phyloP scores from a whole-genome alignment of 2,113 vertebrate species.

The Burhinus bistriatus region DNA sequence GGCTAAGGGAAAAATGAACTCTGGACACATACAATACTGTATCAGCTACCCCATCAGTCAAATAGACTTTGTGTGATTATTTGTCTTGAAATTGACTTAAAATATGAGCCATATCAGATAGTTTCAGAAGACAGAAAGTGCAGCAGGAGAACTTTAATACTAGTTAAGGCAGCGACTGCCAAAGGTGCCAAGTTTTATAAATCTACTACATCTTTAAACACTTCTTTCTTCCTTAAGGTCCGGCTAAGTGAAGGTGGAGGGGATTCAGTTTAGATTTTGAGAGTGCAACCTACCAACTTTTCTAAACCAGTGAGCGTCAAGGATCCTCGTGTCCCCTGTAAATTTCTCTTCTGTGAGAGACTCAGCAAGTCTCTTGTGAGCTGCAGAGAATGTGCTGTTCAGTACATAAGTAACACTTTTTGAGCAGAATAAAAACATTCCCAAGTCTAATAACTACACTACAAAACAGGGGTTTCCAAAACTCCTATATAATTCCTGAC shows the following conservation, averaged over 20 bases:
- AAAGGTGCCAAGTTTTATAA: neutral
- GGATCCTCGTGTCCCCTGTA: constrained; percentile 58
- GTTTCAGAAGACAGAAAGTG: neutral
- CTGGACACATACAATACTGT: neutral
- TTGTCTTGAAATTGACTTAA: neutral
- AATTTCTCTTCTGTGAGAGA: constrained; percentile 24
- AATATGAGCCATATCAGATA: neutral
- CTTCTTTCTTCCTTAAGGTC: neutral
- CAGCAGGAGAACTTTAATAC: neutral
- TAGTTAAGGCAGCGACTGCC: neutral
- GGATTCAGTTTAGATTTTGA: neutral
- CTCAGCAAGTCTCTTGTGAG: constrained; percentile 68
- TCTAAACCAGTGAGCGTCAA: constrained; percentile 89
- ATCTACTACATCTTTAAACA: neutral
- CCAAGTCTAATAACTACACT: neutral
- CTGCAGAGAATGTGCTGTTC: constrained; percentile 66
- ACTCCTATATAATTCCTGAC: neutral
- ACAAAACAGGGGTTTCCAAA: neutral
- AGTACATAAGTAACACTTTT: neutral
- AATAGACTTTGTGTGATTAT: neutral
- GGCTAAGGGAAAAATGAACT: neutral
- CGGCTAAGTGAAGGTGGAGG: neutral
- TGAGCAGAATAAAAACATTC: neutral
- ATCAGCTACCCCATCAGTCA: neutral
- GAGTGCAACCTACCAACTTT: constrained; percentile 81